A percentile compares a stretch with the other conserved stretches of the same genome.
Conservation (phyloP, 2,888 invertebrate species). For the Calliopum simillimum region DNA sequence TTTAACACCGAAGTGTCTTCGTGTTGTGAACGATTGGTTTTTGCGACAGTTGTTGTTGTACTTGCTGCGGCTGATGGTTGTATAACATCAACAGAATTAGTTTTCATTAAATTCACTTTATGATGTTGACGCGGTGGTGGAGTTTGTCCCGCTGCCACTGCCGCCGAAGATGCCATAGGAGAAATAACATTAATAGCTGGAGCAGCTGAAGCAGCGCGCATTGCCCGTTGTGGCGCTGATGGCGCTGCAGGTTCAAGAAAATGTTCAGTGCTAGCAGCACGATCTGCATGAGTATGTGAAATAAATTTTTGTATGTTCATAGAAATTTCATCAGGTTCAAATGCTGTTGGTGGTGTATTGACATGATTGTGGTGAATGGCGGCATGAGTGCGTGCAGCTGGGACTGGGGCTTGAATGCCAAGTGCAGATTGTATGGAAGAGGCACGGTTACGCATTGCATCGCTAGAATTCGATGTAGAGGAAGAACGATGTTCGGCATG, state of each 20-base stretch:
- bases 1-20: constrained; percentile 51
- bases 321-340: constrained; percentile 46
- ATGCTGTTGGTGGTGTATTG: background rate
- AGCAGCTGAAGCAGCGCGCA: constrained; percentile 59
- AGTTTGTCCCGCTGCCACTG: constrained; percentile 43
- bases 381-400: constrained; percentile 46
- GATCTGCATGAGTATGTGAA: constrained; percentile 52
- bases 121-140: constrained; percentile 60
- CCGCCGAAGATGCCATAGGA: constrained; percentile 47
- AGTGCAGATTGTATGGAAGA: constrained; percentile 81
- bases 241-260: constrained; percentile 55
- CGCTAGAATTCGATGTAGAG: constrained; percentile 49
- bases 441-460: constrained; percentile 68
- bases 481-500: constrained; percentile 50
- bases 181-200: constrained; percentile 53
- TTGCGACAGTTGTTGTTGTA: constrained; percentile 24
- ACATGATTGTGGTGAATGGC: constrained; percentile 24
- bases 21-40: constrained; percentile 38
- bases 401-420: constrained; percentile 63
- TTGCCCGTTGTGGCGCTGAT: constrained; percentile 54
- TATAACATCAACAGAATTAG: constrained; percentile 51
- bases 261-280: constrained; percentile 59
- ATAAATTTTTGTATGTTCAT: constrained; percentile 56
- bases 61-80: constrained; percentile 43
- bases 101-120: constrained; percentile 56